Conservation (phyloP, 2,888 invertebrate species). For the Synanthedon vespiformis region DNA sequence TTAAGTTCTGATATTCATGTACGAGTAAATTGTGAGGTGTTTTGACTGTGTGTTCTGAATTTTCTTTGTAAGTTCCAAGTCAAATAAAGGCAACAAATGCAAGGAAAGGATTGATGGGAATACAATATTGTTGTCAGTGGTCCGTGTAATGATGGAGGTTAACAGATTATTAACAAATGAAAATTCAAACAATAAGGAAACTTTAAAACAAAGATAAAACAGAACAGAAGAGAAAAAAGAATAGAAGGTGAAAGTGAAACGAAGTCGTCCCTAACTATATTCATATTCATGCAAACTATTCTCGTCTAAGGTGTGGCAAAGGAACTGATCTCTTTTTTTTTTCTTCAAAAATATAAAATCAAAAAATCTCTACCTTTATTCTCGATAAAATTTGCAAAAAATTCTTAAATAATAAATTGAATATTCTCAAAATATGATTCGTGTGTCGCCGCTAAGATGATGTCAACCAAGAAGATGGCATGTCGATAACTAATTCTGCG, state of each 20-base stretch:
- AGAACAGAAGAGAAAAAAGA: conserved; percentile 26
- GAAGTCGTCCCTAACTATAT: conserved; percentile 38
- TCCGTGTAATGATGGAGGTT: conserved; percentile 51
- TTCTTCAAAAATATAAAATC: conserved; percentile 24
- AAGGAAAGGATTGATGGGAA: conserved; percentile 32
- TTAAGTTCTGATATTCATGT: neutral
- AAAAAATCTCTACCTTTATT: conserved; percentile 52
- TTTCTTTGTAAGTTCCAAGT: conserved; percentile 47
- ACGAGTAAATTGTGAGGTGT: neutral
- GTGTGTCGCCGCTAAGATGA: conserved; percentile 62
- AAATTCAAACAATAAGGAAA: conserved; percentile 27
- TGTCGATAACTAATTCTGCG: conserved; percentile 63
- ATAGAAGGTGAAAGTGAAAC: conserved; percentile 26
- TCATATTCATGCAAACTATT: conserved; percentile 49
- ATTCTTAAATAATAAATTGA: conserved; percentile 43
- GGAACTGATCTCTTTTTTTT: conserved; percentile 61
- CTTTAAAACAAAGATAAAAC: conserved; percentile 29
- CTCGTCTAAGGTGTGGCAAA: conserved; percentile 70
- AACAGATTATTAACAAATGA: conserved; percentile 25
- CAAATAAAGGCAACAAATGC: conserved; percentile 31
- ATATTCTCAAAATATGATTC: conserved; percentile 51
- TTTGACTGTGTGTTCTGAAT: neutral
- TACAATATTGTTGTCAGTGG: conserved; percentile 34
- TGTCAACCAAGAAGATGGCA: conserved; percentile 56
- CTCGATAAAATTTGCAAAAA: conserved; percentile 47